Evolutionary conservation across 1,140 invertebrate species (phyloP).

Genomic region (Brachionus angularis): DNA sequence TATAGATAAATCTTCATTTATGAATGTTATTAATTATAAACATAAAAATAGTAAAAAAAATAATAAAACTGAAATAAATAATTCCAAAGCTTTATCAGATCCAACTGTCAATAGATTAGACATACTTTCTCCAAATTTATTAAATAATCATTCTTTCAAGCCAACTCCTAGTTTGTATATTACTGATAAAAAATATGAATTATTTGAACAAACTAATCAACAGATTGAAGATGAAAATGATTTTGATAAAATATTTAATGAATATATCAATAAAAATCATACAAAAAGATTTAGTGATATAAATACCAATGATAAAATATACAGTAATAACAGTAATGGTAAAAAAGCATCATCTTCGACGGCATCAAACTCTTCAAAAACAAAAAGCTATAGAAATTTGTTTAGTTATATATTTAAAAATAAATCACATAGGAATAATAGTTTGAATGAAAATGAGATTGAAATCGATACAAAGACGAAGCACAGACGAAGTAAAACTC

Average conservation of each 20-base stretch:
- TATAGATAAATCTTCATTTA: too few relatives aligned
- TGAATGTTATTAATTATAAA: too few relatives aligned
- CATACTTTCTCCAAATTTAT: neutral
- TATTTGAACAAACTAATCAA: too few relatives aligned
- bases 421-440: neutral
- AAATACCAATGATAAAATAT: neutral
- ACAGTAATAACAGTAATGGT: neutral
- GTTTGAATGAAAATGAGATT: too few relatives aligned
- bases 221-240: constrained; percentile 5
- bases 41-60: too few relatives aligned
- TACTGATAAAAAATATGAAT: too few relatives aligned
- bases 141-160: neutral
- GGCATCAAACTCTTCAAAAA: neutral
- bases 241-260: constrained; percentile 40
- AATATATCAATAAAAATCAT: neutral
- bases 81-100: neutral
- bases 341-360: neutral
- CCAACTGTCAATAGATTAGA: neutral
- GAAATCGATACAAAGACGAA: neutral
- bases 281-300: neutral
- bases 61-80: too few relatives aligned
- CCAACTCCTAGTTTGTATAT: too few relatives aligned
- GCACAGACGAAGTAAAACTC: constrained; percentile 12
- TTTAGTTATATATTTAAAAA: constrained; percentile 9
- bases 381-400: constrained; percentile 5